Base-by-base conservation (phyloP, 2,888 invertebrate genomes). In the Athalia cordata region DNA sequence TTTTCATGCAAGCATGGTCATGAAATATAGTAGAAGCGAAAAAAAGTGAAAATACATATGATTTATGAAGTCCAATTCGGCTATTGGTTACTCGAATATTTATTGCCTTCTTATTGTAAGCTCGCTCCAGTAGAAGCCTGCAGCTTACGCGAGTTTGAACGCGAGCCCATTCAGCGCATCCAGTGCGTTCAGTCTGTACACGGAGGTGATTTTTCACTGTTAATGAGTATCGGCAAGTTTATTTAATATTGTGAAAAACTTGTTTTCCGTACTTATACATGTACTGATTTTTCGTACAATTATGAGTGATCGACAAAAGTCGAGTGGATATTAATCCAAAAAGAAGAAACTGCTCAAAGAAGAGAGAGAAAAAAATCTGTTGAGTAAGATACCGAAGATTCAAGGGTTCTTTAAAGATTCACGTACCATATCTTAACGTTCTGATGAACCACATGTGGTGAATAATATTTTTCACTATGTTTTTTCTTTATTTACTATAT, bases 361-460 rank as follows among this genome's bases (percentile, higher is more conserved):
- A 67, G 49, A 49, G 8, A 67, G 67, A 70, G 70, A 55, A 57
- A 70, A 70, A 45, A 70, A 70, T 70, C 52, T 70, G 47, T 70
- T 70, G 43, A 70, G 57, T n/a, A 70, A 70, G 70, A 70, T 70
- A 70, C 70, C 70, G 70, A 70, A 70, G 45, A 57, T 70, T 70
- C 70, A 70, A 55, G 70, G 70, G 43, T 70, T 70, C 62, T 62
- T 62, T 1, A 62, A 62, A 61, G 43, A 62, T 62, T 62, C 8
- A 15, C 15, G 15, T 4, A 62, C 62, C 62, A 43, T 62, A 62
- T 62, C 62, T 62, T 43, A 7, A 62, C 62, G 43, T 8, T 62
- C 62, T 62, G 62, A 29, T 62, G 62, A 62, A 62, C 62, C 62
- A 9, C 62, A 13, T 4, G 62, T 62, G 62, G 67, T 68, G 52